Evolutionary conservation across 2,113 vertebrate genomes (phyloP).

Genomic region (Chionis minor): DNA sequence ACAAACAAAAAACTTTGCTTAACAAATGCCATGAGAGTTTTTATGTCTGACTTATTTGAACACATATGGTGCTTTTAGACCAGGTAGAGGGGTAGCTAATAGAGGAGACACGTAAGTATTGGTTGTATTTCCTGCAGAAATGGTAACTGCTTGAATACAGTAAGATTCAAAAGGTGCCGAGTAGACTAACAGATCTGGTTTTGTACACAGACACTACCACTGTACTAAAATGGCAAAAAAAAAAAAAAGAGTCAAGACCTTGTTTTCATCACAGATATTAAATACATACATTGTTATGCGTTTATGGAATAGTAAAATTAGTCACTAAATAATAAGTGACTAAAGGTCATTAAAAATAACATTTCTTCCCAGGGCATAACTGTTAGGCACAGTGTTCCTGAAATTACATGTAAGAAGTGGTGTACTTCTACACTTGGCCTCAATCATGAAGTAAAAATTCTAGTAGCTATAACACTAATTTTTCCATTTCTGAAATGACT

Average conservation of each 20-base stretch:
- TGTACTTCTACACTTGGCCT: neutral
- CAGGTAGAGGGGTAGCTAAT: neutral
- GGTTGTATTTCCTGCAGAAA: neutral
- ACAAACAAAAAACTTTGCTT: neutral
- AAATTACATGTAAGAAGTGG: neutral
- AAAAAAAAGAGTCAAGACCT: neutral
- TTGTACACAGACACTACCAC: neutral
- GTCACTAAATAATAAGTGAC: neutral
- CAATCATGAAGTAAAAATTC: neutral
- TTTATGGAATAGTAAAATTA: neutral
- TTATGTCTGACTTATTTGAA: neutral
- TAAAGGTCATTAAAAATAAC: neutral
- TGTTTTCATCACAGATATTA: neutral
- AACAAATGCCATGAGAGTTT: neutral
- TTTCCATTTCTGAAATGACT: neutral
- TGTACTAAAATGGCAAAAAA: neutral
- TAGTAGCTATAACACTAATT: neutral
- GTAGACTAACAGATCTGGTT: neutral
- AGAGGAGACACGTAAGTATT: neutral
- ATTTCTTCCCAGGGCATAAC: neutral
- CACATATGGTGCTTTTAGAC: neutral
- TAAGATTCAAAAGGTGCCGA: neutral
- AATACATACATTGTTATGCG: neutral
- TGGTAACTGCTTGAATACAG: neutral
- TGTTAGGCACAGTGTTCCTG: neutral